Conservation (phyloP, 2,888 invertebrate species). For the Drosophila meridiana region DNA sequence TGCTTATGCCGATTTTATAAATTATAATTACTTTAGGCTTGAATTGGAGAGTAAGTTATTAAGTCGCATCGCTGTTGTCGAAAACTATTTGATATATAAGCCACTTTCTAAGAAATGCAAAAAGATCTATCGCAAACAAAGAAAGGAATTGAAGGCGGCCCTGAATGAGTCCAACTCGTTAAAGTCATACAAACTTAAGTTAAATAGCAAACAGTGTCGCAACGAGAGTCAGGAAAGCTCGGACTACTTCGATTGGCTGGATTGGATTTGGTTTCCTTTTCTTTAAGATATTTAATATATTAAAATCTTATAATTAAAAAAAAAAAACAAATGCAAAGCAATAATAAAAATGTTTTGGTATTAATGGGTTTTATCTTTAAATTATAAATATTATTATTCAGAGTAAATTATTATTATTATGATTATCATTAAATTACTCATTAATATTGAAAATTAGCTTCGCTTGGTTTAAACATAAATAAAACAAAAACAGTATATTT, state of each 20-base stretch:
- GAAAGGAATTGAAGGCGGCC: background rate
- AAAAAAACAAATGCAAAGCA: background rate
- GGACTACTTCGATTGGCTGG: background rate
- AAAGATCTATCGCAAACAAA: slow-evolving; percentile 18
- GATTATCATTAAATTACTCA: too few species aligned
- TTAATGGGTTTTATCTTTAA: too few species aligned
- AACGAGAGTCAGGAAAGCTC: too few species aligned
- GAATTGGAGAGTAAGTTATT: slow-evolving; percentile 29
- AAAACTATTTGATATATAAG: slow-evolving; percentile 10
- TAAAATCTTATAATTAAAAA: background rate
- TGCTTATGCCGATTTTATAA: slow-evolving; percentile 16
- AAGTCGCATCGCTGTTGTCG: slow-evolving; percentile 21
- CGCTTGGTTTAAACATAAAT: too few species aligned
- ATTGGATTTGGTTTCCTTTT: background rate
- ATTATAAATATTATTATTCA: too few species aligned
- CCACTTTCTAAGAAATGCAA: slow-evolving; percentile 7
- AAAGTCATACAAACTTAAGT: slow-evolving; percentile 12
- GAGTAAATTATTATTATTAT: too few species aligned
- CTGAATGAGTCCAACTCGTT: slow-evolving; percentile 2
- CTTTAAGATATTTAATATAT: background rate
- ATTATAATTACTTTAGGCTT: slow-evolving; percentile 28
- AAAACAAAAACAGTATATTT: too few species aligned
- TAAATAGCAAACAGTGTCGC: slow-evolving; percentile 4
- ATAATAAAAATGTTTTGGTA: background rate
- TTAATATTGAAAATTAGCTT: too few species aligned